A percentile compares a stretch with the other conserved stretches of the same genome.
phyloP scores from a whole-genome alignment of 2,113 vertebrate species.

The Perca flavescens region DNA sequence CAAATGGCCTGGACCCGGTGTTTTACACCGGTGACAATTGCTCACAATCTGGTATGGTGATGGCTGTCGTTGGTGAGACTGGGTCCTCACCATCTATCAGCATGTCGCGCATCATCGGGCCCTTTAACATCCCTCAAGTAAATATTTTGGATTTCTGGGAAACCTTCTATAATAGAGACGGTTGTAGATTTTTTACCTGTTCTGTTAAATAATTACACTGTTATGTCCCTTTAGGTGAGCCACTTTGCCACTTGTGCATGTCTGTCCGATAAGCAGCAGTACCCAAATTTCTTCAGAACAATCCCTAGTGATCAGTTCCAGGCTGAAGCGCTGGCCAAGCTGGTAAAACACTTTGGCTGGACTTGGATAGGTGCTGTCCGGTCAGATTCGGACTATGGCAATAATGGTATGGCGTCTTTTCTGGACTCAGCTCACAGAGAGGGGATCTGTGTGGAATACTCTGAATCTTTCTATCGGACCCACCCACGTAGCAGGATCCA shows the following conservation, averaged over 20 bases:
- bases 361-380: constrained; percentile 83
- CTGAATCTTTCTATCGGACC: constrained; percentile 70
- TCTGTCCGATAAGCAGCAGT: constrained; percentile 80
- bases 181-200: background rate
- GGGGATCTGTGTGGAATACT: constrained; percentile 83
- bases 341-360: constrained; percentile 83
- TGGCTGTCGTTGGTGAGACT: constrained; percentile 76
- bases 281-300: constrained; percentile 82
- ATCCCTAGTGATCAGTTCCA: constrained; percentile 84
- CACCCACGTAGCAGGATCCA: constrained; percentile 65
- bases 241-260: constrained; percentile 81
- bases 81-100: constrained; percentile 80
- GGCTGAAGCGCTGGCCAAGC: constrained; percentile 73
- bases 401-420: constrained; percentile 80
- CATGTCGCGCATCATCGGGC: constrained; percentile 71
- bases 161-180: fast-evolving
- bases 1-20: constrained; percentile 53
- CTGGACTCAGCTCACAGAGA: constrained; percentile 63
- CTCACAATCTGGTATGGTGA: constrained; percentile 49
- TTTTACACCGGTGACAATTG: constrained; percentile 40
- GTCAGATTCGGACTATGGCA: constrained; percentile 83
- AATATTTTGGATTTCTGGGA: background rate
- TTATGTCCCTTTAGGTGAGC: constrained; percentile 74
- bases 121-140: constrained; percentile 80
- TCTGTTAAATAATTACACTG: fast-evolving